Evolutionary conservation across 2,797 vertebrate species (phyloP).

Genomic region (Vireo griseus): DNA sequence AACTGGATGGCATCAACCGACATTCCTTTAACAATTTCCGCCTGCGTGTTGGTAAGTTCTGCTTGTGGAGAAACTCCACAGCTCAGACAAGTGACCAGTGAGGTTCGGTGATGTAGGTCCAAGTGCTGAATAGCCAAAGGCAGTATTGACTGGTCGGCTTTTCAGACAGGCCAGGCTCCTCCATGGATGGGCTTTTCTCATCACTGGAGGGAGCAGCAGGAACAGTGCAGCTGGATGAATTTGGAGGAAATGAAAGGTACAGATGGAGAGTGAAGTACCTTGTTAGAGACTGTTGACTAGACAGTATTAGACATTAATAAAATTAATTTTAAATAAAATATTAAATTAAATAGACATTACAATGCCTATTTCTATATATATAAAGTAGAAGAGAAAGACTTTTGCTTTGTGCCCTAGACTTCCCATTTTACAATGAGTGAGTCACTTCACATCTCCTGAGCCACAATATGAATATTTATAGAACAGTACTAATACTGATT

Average conservation of each 20-base stretch:
- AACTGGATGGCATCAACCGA: conserved; percentile 96
- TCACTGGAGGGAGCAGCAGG: neutral
- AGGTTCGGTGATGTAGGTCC: neutral
- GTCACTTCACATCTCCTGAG: neutral
- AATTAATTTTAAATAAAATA: no score
- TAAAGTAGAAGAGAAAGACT: neutral
- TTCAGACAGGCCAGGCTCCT: neutral
- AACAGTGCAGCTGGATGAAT: neutral
- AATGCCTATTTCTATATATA: neutral
- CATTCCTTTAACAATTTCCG: conserved; percentile 97
- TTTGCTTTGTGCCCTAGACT: neutral
- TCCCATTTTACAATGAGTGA: neutral
- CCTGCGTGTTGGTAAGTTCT: conserved; percentile 88
- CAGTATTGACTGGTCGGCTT: neutral
- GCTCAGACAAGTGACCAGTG: neutral
- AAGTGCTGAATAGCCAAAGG: neutral
- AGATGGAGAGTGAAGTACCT: neutral
- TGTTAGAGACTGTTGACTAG: neutral
- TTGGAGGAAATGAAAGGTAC: neutral
- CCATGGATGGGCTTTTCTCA: neutral
- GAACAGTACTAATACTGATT: neutral
- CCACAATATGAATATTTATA: neutral
- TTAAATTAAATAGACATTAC: no score
- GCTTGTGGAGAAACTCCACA: neutral
- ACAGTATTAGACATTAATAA: no score